These are phyloP conservation scores for Coelinius sp. DNA, from an alignment of 2,888 invertebrate genomes.

Conservation along the genomic window DNA sequence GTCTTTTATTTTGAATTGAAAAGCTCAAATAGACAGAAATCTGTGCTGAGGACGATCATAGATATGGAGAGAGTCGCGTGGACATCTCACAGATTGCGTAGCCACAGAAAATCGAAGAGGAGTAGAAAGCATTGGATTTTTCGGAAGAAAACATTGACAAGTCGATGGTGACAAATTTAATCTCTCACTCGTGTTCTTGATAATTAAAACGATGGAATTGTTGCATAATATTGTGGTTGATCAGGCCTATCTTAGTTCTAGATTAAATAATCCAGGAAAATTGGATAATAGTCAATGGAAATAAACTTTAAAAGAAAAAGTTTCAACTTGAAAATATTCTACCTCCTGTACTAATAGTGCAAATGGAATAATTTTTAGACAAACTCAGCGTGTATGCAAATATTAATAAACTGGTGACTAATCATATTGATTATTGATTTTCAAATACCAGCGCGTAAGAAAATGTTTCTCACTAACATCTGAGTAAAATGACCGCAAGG, in stretches of 20 bases:
- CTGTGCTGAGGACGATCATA: neutral
- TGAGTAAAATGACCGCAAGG: too few species aligned
- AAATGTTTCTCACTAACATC: too few species aligned
- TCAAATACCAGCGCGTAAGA: too few species aligned
- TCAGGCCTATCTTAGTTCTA: neutral
- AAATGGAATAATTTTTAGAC: too few species aligned
- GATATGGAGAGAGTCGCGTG: neutral
- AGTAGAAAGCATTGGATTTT: neutral
- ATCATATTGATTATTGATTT: too few species aligned
- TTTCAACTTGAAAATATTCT: neutral
- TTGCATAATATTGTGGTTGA: neutral
- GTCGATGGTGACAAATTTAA: neutral
- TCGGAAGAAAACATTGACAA: neutral
- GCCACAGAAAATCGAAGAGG: neutral
- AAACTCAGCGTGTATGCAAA: too few species aligned
- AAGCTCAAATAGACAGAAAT: neutral
- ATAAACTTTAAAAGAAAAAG: neutral
- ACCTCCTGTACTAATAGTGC: too few species aligned
- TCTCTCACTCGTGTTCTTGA: neutral
- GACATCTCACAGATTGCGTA: neutral
- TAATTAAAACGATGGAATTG: neutral
- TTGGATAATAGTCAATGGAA: neutral
- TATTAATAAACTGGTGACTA: too few species aligned
- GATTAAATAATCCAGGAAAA: neutral
- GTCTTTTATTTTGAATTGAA: slow-evolving; percentile 58